A percentile compares a stretch with the other conserved stretches of the same genome.
phyloP scores from a whole-genome alignment of 2,113 vertebrate species.

The Psammodynastes pulverulentus region DNA sequence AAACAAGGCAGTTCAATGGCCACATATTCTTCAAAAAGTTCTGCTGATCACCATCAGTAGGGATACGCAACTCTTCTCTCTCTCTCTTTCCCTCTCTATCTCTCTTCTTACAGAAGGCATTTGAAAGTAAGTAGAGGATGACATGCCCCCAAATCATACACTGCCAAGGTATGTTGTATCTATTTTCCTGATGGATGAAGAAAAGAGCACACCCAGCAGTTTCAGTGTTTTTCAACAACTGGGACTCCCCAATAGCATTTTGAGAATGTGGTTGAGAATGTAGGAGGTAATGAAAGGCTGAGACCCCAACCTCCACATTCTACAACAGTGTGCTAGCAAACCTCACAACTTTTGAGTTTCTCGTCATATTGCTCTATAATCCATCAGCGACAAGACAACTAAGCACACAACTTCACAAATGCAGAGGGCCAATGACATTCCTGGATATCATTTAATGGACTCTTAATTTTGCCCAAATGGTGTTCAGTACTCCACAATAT shows the following conservation, averaged over 20 bases:
- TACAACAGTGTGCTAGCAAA: background rate
- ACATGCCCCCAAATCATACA: background rate
- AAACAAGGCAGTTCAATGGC: background rate
- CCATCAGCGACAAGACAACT: background rate
- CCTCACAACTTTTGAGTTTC: background rate
- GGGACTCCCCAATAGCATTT: background rate
- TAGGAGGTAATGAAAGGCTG: background rate
- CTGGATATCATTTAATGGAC: background rate
- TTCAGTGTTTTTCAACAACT: background rate
- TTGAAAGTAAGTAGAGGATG: background rate
- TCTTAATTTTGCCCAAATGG: background rate
- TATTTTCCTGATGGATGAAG: background rate
- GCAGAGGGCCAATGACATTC: background rate
- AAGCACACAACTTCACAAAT: background rate
- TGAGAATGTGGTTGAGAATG: background rate
- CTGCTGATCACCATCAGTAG: background rate
- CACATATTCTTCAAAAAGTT: background rate
- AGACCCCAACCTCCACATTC: background rate
- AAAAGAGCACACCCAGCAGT: background rate
- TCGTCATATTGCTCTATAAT: background rate
- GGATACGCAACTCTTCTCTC: background rate
- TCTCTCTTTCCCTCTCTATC: background rate
- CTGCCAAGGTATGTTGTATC: background rate
- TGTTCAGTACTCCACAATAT: background rate
- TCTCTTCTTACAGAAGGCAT: background rate